These are phyloP conservation scores for Sorex maritimensis DNA, from an alignment of 2,797 vertebrate species.

Conservation along the genomic window DNA sequence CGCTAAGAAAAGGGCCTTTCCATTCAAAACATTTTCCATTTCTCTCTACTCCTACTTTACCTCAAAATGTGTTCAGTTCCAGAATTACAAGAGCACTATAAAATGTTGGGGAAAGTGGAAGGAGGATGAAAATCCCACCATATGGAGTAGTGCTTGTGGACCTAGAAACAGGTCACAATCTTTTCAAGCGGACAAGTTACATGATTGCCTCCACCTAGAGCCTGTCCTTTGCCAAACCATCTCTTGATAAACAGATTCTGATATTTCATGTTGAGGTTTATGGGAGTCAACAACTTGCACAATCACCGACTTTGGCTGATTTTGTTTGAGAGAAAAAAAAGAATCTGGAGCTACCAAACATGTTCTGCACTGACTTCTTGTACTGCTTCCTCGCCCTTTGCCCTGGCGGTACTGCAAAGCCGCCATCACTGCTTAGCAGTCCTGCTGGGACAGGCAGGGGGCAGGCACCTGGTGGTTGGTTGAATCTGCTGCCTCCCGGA, in stretches of 20 bases:
- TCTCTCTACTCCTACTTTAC: not conserved
- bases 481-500: not conserved
- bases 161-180: not conserved
- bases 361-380: not conserved
- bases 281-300: not conserved
- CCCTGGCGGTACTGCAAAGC: too few relatives aligned
- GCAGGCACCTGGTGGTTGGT: not conserved
- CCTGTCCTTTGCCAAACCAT: not conserved
- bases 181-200: not conserved
- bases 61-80: slow-evolving; percentile 46
- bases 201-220: not conserved
- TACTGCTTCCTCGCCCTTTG: not conserved
- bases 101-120: not conserved
- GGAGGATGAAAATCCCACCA: not conserved
- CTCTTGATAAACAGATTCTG: not conserved
- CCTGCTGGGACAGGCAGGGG: not conserved
- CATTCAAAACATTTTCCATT: slow-evolving; percentile 18
- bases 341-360: not conserved
- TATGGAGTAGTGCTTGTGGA: not conserved
- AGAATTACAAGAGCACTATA: slow-evolving; percentile 14
- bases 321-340: not conserved
- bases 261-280: not conserved
- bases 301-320: slow-evolving; percentile 2
- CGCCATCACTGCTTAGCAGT: not conserved
- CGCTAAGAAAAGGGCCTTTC: slow-evolving; percentile 48